Conservation (phyloP, 2,888 invertebrate species). For the Xestia c-nigrum region DNA sequence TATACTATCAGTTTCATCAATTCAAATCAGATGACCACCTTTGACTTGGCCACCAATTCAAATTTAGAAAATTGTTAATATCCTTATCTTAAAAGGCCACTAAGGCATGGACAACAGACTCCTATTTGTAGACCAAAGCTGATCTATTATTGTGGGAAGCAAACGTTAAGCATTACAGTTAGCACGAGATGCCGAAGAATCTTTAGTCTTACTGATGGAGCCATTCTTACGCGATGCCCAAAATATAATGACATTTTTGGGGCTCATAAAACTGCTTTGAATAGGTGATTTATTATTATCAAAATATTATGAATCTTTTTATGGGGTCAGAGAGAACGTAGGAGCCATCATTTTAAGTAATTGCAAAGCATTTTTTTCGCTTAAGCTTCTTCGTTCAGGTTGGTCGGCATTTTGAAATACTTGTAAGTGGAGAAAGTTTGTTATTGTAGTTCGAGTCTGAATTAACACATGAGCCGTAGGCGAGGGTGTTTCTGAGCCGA, state of each 20-base stretch:
- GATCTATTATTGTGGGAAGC: background rate
- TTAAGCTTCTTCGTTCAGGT: background rate
- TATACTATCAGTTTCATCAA: background rate
- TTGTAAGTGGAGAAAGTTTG: no score
- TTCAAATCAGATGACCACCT: background rate
- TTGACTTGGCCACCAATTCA: background rate
- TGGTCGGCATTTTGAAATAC: background rate
- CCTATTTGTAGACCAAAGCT: background rate
- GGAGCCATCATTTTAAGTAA: background rate
- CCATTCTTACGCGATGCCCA: background rate
- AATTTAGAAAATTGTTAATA: background rate
- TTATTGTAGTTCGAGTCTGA: no score
- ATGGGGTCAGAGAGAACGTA: background rate
- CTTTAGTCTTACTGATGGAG: background rate
- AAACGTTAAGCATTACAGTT: background rate
- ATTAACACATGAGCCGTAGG: no score
- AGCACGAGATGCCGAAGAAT: background rate
- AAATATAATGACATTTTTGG: background rate
- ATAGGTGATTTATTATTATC: background rate
- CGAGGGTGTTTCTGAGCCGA: no score
- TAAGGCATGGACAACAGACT: background rate
- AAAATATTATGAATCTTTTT: background rate
- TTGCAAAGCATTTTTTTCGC: constrained; percentile 3
- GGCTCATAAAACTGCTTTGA: background rate
- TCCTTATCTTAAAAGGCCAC: background rate